These are phyloP conservation scores for Andrena marginata DNA, from an alignment of 2,888 invertebrate species.

Conservation along the genomic window DNA sequence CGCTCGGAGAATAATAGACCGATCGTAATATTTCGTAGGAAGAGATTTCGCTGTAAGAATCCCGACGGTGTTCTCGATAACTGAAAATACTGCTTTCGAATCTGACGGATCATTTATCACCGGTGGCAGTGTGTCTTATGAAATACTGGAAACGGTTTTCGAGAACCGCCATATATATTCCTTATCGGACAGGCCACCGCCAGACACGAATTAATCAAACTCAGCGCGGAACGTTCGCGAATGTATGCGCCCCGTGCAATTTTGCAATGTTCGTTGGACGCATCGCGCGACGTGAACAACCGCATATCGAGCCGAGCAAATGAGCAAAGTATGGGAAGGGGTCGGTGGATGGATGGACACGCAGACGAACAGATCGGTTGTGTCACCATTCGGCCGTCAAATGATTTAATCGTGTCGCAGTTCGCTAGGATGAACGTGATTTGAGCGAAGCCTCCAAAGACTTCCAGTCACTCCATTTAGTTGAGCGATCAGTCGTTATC, in stretches of 20 bases:
- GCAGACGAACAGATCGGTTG: constrained; percentile 21
- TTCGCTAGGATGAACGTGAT: constrained; percentile 17
- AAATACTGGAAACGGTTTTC: constrained; percentile 49
- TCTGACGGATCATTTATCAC: constrained; percentile 53
- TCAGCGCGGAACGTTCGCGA: constrained; percentile 59
- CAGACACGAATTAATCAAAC: constrained; percentile 78
- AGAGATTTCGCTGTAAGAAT: not conserved
- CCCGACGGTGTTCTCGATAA: not conserved
- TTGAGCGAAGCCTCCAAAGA: not conserved
- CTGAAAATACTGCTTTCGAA: constrained; percentile 17
- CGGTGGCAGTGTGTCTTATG: constrained; percentile 41
- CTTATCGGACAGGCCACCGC: constrained; percentile 75
- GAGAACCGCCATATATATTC: constrained; percentile 59
- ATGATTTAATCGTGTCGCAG: constrained; percentile 39
- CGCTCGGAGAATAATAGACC: not conserved
- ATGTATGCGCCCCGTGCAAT: constrained; percentile 64
- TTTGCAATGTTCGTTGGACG: constrained; percentile 56
- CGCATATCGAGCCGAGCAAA: constrained; percentile 57
- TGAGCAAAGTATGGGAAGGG: constrained; percentile 46
- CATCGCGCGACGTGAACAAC: constrained; percentile 56
- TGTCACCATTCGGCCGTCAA: constrained; percentile 41
- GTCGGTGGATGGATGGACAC: constrained; percentile 31
- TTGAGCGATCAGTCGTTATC: not conserved
- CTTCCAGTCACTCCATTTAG: not conserved
- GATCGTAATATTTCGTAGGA: not conserved